These are phyloP conservation scores for Carettochelys insculpta DNA, from an alignment of 2,113 vertebrate species.

Conservation along the genomic window DNA sequence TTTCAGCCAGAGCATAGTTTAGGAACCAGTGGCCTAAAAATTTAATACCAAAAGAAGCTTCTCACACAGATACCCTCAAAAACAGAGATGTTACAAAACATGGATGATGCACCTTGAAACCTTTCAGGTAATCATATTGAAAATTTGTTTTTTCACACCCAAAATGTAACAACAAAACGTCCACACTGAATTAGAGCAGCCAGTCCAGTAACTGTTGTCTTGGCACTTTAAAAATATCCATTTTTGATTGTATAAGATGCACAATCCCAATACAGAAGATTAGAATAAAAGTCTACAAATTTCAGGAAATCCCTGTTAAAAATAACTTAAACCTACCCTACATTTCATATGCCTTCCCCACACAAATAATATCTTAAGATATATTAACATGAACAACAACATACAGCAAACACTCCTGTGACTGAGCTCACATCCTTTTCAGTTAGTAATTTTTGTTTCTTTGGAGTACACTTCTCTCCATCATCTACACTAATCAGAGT, in stretches of 20 bases:
- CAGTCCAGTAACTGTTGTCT: neutral
- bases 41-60: slow-evolving; percentile 18
- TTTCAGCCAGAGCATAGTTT: no score
- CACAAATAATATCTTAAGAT: neutral
- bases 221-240: neutral
- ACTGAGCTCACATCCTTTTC: neutral
- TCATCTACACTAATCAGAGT: neutral
- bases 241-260: neutral
- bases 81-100: neutral
- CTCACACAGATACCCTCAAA: neutral
- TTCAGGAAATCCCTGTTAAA: neutral
- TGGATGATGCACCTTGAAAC: no score
- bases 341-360: no score
- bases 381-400: neutral
- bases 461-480: neutral
- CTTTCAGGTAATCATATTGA: no score
- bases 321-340: neutral
- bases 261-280: neutral
- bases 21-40: no score
- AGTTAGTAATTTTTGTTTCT: neutral
- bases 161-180: neutral
- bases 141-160: neutral
- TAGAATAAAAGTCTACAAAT: neutral
- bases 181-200: neutral
- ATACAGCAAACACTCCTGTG: neutral